Evolutionary conservation across 2,113 vertebrate species (phyloP), one percentile per base, ranked within the genome.

Genomic region (Psilopsiagon aymara): DNA sequence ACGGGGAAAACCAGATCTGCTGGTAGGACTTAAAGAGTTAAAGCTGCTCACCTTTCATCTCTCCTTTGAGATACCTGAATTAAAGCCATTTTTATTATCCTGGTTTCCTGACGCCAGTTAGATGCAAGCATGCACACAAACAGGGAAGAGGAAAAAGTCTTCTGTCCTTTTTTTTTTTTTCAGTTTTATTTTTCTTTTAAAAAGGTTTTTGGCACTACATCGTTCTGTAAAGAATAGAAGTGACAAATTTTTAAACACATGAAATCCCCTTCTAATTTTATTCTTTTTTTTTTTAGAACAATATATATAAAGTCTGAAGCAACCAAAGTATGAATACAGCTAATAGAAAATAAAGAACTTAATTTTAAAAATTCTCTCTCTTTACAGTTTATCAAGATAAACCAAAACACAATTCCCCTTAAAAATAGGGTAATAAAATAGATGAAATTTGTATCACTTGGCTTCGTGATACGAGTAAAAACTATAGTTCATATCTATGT

Each of bases 351-450:
- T 99, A 99, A 99, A 98, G 97, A 98, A 99, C 98, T 99, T 98
- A 98, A 98, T 98, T 99, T 98, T 98, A 98, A 98, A 99, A 98
- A 98, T 97, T 97, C 97, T 98, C 98, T 98, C 98, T 98, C 98
- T 99, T 99, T 99, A 99, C 98, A 99, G 97, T 98, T 98, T 98
- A 98, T 97, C 97, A 98, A 98, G 98, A 98, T 98, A 98, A 99
- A 99, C 99, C 99, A 99, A 99, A 99, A 98, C 98, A 98, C 98
- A 98, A 98, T 98, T 98, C 98, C 99, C 99, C 99, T 98, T 99
- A 99, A 99, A 99, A 99, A 99, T 98, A 98, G 99, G 99, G 99
- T 98, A 99, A 99, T 99, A 99, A 99, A 99, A 99, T 99, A 99
- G 99, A 98, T 99, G 98, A 99, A 98, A 99, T 99, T 99, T 99